Evolutionary conservation across 2,113 vertebrate genomes (phyloP).

Genomic region (Eudyptes chrysolophus): DNA sequence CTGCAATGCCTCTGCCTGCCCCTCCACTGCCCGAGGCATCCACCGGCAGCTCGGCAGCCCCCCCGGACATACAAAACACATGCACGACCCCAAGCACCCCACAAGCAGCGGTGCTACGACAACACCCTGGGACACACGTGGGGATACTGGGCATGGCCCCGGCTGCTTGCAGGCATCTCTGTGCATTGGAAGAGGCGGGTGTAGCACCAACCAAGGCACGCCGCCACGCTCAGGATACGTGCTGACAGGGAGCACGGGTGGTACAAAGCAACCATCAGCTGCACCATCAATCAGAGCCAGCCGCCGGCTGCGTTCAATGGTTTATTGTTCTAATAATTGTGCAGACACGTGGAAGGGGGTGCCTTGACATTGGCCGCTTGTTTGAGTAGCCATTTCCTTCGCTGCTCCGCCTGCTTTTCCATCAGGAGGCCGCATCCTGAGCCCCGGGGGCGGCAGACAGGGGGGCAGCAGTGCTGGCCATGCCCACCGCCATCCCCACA

Average conservation of each 20-base stretch:
- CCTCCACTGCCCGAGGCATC: background rate
- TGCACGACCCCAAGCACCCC: accelerated
- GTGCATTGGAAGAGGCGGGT: accelerated
- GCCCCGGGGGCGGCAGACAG: accelerated
- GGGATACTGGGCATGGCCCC: accelerated
- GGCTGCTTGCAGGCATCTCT: accelerated
- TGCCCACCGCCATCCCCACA: accelerated
- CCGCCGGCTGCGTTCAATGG: background rate
- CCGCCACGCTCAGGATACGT: accelerated
- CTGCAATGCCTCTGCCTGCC: background rate
- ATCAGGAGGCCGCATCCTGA: background rate
- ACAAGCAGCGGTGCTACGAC: accelerated
- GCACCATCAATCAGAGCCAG: background rate
- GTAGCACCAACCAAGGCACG: accelerated
- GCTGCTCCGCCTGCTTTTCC: background rate
- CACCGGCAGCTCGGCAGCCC: background rate
- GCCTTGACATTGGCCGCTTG: background rate
- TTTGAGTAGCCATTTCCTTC: background rate
- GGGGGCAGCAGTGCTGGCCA: accelerated
- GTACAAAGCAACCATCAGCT: background rate
- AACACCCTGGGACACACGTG: accelerated
- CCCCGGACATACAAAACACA: accelerated
- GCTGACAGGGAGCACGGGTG: background rate
- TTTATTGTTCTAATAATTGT: background rate
- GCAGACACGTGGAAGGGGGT: slow-evolving; percentile 25